Evolutionary conservation across 2,888 invertebrate genomes (phyloP), one percentile per base, ranked within the genome.

Genomic region (Rotaria socialis): DNA sequence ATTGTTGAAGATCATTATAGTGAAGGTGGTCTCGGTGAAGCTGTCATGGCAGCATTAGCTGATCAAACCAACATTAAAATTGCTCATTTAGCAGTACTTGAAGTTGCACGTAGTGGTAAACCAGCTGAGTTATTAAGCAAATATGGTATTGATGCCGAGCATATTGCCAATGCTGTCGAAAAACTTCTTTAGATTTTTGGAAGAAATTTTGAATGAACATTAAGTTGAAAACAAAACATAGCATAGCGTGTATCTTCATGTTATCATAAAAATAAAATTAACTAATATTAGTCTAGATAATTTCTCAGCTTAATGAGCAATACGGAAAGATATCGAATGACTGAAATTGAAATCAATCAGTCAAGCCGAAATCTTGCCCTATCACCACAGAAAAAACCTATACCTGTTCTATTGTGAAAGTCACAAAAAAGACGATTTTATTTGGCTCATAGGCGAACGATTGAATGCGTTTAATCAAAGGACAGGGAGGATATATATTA

Each of bases 1-100:
- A 96, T 96, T 58, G 96, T 97, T 0, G 99, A 99, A 91, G 99
- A 99, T 91, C 99, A 99, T 92, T 99, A 99, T 91, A 94, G 94
- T 88, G 95, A 95, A 91, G 97, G 99, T 88, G 99, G 99, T 85
- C 90, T 99, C 86, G 99, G 99, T 87, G 98, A 99, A 91, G 97
- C 98, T 35, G 97, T 98, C 16, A 91, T 94, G 24, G 94, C 94
- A 0, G 96, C 95, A 14, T 93, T 96, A 87, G 94, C 95, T 2
- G 91, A 93, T 88, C 93, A 94, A 89, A 93, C 93, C 4, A 93
- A 94, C 90, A 93, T 95, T 85, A 89, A 94, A 3, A 94, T 96
- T 86, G 94, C 94, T 89, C 94, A 94, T 90, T 91, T 98, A 88
- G 96, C 94, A 88, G 96, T 98, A 52, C 92, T 92, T 16, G 93